Conservation (phyloP, 2,113 vertebrate species). For the Chaetorhynchus papuensis region DNA sequence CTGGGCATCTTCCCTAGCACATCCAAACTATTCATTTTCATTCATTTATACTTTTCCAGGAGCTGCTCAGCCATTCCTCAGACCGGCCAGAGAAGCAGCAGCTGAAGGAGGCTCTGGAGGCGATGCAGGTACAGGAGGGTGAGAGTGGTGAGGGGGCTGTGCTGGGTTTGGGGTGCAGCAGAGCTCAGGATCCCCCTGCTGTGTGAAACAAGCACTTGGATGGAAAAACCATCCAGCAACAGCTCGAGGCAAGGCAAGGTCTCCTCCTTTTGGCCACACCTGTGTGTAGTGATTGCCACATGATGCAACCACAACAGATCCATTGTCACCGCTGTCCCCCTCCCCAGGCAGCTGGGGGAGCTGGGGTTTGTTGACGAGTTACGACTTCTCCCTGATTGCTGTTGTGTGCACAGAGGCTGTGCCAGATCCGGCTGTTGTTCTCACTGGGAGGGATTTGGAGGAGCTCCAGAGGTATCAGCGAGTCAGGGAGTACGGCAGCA, state of each 20-base stretch:
- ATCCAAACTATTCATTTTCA: not conserved
- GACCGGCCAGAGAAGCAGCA: constrained; percentile 89
- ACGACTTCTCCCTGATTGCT: not conserved
- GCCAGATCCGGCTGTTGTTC: not conserved
- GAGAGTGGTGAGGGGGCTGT: accelerated
- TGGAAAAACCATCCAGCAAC: not conserved
- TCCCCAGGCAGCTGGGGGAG: not conserved
- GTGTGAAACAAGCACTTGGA: not conserved
- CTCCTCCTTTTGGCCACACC: not conserved
- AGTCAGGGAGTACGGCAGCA: not conserved
- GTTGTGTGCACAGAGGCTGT: not conserved
- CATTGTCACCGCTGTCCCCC: not conserved
- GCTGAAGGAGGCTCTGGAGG: constrained; percentile 92
- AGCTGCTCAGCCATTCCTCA: constrained; percentile 88
- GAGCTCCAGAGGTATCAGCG: not conserved
- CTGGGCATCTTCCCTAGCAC: not conserved
- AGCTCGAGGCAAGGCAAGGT: accelerated
- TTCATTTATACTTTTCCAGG: constrained; percentile 61
- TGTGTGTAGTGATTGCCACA: not conserved
- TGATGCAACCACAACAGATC: not conserved
- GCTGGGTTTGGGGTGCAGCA: not conserved
- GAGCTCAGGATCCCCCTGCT: not conserved
- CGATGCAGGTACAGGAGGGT: constrained; percentile 85
- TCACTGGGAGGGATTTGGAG: not conserved
- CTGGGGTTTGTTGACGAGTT: not conserved